These are phyloP conservation scores for Sylvicapra grimmia DNA, from an alignment of 2,113 vertebrate genomes.

Conservation along the genomic window DNA sequence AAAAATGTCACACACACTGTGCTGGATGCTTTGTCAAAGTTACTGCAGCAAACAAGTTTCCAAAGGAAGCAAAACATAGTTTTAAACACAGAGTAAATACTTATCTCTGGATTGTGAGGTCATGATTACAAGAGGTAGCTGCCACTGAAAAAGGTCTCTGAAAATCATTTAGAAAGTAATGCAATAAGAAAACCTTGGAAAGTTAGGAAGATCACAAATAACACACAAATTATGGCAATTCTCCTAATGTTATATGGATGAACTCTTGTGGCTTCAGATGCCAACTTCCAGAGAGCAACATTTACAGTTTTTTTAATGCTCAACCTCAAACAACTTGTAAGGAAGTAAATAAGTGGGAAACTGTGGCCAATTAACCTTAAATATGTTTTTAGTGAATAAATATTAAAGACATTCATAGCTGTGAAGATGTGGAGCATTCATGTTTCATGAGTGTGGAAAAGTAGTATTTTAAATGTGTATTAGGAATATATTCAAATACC, in stretches of 20 bases:
- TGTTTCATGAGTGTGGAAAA: not conserved
- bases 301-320: not conserved
- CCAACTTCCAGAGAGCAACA: not conserved
- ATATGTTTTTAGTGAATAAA: not conserved
- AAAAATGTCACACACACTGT: not conserved
- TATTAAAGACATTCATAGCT: not conserved
- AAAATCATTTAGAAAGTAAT: not conserved
- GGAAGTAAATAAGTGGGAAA: not conserved
- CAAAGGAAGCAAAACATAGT: not conserved
- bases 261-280: not conserved
- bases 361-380: not conserved
- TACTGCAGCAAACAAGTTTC: not conserved
- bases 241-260: not conserved
- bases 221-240: not conserved
- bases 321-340: not conserved
- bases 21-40: not conserved
- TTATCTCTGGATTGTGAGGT: not conserved
- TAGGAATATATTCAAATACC: not conserved
- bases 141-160: not conserved
- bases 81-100: not conserved
- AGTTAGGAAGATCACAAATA: not conserved
- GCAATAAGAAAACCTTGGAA: not conserved
- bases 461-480: not conserved
- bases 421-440: not conserved
- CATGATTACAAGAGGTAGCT: not conserved